Percentiles rank a stretch among this genome's conserved stretches.
Evolutionary conservation across 2,113 vertebrate genomes (phyloP).

Genomic region (Lophotis ruficrista): DNA sequence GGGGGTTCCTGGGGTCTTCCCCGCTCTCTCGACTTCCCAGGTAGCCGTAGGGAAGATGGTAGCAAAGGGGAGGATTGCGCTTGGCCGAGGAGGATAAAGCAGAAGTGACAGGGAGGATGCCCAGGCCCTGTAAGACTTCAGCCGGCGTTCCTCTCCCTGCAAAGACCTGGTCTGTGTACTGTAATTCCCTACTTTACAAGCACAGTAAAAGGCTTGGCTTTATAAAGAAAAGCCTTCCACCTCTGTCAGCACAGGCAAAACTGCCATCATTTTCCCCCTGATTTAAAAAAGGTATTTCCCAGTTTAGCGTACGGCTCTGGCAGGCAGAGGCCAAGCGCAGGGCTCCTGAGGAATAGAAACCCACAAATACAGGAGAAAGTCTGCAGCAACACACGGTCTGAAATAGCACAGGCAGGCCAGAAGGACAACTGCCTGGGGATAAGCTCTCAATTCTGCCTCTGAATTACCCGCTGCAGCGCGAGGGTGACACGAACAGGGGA

Average conservation of each 20-base stretch:
- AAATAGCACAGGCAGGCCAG: background rate
- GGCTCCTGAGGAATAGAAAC: background rate
- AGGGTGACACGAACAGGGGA: background rate
- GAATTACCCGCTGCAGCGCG: background rate
- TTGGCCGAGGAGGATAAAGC: too few relatives aligned
- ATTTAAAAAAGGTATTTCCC: background rate
- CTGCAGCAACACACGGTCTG: background rate
- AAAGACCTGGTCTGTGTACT: background rate
- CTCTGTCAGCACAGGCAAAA: background rate
- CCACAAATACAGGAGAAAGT: background rate
- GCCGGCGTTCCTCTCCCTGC: background rate
- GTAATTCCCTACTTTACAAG: background rate
- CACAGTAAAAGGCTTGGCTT: background rate
- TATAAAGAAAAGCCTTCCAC: background rate
- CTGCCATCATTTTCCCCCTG: accelerated
- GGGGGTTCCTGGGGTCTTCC: accelerated
- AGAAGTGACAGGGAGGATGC: background rate
- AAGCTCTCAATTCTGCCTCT: accelerated
- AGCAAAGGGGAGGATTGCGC: accelerated
- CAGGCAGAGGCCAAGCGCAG: background rate
- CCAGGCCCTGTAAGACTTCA: accelerated
- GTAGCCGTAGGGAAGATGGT: background rate
- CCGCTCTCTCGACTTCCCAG: background rate
- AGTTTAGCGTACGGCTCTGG: background rate
- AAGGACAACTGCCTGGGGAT: background rate